These are phyloP conservation scores for Piezodorus guildinii DNA, from an alignment of 1,140 invertebrate species.

Conservation along the genomic window DNA sequence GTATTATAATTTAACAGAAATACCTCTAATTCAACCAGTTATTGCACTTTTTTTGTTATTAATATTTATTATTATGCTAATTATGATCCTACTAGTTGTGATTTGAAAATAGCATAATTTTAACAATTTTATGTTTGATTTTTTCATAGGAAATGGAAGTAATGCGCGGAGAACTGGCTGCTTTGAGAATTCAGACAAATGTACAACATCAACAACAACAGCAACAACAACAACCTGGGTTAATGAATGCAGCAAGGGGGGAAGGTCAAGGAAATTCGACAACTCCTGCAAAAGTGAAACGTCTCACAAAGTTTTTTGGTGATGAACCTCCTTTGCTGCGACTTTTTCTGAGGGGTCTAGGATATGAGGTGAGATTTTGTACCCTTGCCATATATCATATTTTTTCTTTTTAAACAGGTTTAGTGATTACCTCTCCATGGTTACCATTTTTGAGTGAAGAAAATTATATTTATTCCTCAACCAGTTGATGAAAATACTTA, in stretches of 20 bases:
- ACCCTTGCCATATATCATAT: too few relatives aligned
- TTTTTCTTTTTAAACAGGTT: constrained; percentile 3
- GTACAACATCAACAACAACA: constrained; percentile 32
- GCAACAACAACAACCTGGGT: constrained; percentile 28
- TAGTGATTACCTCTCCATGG: too few relatives aligned
- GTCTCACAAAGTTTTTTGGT: constrained; percentile 83
- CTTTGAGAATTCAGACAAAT: constrained; percentile 55
- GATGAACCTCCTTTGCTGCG: constrained; percentile 82
- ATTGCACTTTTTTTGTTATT: too few relatives aligned
- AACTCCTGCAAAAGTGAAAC: constrained; percentile 72
- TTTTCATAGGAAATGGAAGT: constrained; percentile 70
- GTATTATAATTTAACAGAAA: too few relatives aligned
- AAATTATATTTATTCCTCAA: too few relatives aligned
- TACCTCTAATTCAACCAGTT: too few relatives aligned
- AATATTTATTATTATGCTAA: too few relatives aligned
- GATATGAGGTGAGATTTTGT: constrained; percentile 72
- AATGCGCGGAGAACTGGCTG: constrained; percentile 69
- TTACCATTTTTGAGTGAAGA: too few relatives aligned
- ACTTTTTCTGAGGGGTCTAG: constrained; percentile 80
- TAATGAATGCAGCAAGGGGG: constrained; percentile 40
- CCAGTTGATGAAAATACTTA: too few relatives aligned
- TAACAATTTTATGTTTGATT: too few relatives aligned
- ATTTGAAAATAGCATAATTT: too few relatives aligned
- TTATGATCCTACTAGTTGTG: too few relatives aligned
- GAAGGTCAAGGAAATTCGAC: constrained; percentile 32